Percentiles rank a stretch among this genome's conserved stretches.
phyloP scores from a whole-genome alignment of 2,113 vertebrate genomes.

The Limanda limanda region DNA sequence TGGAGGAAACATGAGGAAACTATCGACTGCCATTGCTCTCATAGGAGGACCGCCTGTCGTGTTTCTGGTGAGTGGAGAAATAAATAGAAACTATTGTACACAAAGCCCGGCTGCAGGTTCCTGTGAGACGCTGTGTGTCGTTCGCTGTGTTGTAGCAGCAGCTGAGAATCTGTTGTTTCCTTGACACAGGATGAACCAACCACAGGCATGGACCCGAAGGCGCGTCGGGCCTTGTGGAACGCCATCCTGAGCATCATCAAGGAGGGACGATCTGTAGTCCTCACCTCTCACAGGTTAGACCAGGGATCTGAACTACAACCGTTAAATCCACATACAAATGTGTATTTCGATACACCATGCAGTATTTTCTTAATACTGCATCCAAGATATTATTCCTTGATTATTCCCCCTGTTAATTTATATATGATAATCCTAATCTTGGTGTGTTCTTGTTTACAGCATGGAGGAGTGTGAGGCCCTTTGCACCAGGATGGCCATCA shows the following conservation, averaged over 20 bases:
- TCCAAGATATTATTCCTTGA: not conserved
- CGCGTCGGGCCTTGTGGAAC: conserved; percentile 95
- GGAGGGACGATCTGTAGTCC: conserved; percentile 95
- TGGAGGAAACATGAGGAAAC: conserved; percentile 96
- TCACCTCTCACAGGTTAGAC: conserved; percentile 94
- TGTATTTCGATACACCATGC: too few species aligned
- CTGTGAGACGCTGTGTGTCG: not conserved
- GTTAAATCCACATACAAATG: not conserved
- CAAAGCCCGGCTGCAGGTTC: too few species aligned
- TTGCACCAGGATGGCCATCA: conserved; percentile 98
- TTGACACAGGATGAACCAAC: conserved; percentile 93
- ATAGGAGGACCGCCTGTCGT: conserved; percentile 97
- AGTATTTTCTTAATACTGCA: not conserved
- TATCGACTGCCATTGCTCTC: conserved; percentile 96
- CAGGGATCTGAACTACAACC: not conserved
- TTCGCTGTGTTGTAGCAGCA: not conserved
- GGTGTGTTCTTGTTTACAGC: conserved; percentile 74
- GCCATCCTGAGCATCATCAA: conserved; percentile 94
- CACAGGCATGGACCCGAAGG: conserved; percentile 98
- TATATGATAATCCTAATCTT: not conserved
- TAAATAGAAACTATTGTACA: not conserved
- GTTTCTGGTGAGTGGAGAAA: conserved; percentile 89
- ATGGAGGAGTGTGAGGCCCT: conserved; percentile 99
- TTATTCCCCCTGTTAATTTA: not conserved
- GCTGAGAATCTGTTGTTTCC: conserved; percentile 30